Conservation (phyloP, 2,113 vertebrate species). For the Thermophis baileyi region DNA sequence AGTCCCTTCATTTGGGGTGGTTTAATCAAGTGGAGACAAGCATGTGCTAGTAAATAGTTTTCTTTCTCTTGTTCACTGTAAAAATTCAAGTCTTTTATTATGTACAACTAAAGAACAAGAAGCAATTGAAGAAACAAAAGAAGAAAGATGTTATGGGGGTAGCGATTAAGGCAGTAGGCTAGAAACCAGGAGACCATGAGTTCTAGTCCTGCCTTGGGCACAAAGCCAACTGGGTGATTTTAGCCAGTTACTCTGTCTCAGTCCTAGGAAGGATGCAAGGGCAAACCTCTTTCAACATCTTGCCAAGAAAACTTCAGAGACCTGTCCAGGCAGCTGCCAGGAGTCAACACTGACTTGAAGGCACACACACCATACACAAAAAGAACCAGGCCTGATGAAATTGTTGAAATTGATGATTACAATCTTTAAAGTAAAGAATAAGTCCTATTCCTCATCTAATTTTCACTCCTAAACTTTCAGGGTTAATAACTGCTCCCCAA, state of each 20-base stretch:
- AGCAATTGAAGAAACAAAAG: neutral
- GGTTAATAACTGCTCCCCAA: neutral
- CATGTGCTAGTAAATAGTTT: neutral
- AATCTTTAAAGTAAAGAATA: neutral
- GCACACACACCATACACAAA: too few species aligned
- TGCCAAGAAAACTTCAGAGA: neutral
- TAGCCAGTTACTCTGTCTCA: neutral
- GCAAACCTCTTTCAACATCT: neutral
- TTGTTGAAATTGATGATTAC: neutral
- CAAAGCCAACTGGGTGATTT: neutral
- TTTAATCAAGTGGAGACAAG: neutral
- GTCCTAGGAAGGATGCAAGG: neutral
- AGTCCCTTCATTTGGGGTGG: neutral
- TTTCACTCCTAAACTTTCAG: neutral
- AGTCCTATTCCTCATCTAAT: neutral
- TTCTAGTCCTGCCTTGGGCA: neutral
- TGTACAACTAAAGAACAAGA: neutral
- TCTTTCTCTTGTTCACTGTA: neutral
- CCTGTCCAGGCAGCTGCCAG: neutral
- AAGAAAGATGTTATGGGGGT: neutral
- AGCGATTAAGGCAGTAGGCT: neutral
- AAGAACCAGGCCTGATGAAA: neutral
- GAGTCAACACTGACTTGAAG: neutral
- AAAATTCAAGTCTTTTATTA: neutral
- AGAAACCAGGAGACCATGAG: neutral